Base-by-base conservation (phyloP, 2,113 vertebrate species). In the Coptodon rendalli region DNA sequence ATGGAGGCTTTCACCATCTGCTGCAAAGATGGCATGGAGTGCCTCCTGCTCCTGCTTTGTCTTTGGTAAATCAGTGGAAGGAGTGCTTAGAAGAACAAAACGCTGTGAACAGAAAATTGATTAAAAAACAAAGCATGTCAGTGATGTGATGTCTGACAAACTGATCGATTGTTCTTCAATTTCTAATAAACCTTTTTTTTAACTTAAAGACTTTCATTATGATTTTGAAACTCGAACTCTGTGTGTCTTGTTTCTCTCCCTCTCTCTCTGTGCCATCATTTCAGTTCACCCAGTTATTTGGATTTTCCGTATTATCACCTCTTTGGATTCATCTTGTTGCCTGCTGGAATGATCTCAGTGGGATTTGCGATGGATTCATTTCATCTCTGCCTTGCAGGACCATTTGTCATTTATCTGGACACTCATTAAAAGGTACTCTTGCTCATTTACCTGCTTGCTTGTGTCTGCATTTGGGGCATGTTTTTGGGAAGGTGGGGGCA, bases 51-150 rank as follows among this genome's bases (percentile, higher is more conserved):
- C 93, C 48, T 83, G 90, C 85, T 93, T 95, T 4, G 93, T 93
- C 86, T 95, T 96, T 22, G 95, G 96, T 61, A 97, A 86, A 34
- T 97, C 95, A 2, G 57, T 36, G 24, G 95, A 96, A 4, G 97
- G 95, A 22, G 92, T 95, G 81, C 92, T 96, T 83, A 97, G 87
- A 53, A 95, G 9, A 19, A 52, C 16, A 8, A 96, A 43, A 24
- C 96, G 95, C 96, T 97, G 89, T 31, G 54, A 83, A 83, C 9
- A 16, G 2, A 36, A 50, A 48, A 48, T 31, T 5, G 1, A 50
- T 48, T 31, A 34, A 43, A 43, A 36, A 48, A 53, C 40, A 54
- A 48, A 83, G 14, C 19, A 24, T 17, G 29, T 57, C 73, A 78
- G 27, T 78, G 24, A 50, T 11, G 31, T 0, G 4, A 78, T 50